Conservation (phyloP, 92 coral and sea anemone species). For the Epizoanthus ramosus region DNA sequence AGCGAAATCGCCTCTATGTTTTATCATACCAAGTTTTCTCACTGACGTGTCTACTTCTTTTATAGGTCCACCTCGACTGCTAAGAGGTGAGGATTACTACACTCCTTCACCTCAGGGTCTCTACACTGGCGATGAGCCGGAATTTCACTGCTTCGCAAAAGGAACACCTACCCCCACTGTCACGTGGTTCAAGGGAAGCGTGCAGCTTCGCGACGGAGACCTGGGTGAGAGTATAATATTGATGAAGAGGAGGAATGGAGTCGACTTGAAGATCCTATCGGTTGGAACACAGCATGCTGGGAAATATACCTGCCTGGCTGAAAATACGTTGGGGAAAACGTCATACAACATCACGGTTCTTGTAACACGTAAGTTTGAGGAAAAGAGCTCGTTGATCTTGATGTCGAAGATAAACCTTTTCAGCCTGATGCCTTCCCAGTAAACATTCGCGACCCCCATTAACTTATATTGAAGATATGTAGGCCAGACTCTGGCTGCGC, state of each 20-base stretch:
- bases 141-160: conserved; percentile 18
- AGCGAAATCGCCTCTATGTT: no score
- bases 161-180: conserved; percentile 20
- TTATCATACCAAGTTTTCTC: not conserved
- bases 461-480: no score
- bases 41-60: not conserved
- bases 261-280: conserved; percentile 7
- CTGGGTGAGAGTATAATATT: conserved; percentile 5
- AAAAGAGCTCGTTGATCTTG: no score
- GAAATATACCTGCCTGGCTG: conserved; percentile 34
- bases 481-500: no score
- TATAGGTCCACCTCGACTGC: conserved; percentile 20
- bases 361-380: conserved; percentile 11
- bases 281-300: conserved; percentile 29
- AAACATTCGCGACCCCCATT: no score
- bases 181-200: conserved; percentile 32
- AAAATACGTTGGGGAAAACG: conserved; percentile 2
- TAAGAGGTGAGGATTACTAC: conserved; percentile 17
- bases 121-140: not conserved
- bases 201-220: conserved; percentile 20
- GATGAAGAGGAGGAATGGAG: conserved; percentile 13
- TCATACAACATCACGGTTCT: conserved; percentile 6
- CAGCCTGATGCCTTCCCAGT: no score
- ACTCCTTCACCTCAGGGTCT: not conserved
- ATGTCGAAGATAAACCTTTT: no score